phyloP scores from a whole-genome alignment of 2,113 vertebrate genomes.

The Rhegmatorhina hoffmannsi region DNA sequence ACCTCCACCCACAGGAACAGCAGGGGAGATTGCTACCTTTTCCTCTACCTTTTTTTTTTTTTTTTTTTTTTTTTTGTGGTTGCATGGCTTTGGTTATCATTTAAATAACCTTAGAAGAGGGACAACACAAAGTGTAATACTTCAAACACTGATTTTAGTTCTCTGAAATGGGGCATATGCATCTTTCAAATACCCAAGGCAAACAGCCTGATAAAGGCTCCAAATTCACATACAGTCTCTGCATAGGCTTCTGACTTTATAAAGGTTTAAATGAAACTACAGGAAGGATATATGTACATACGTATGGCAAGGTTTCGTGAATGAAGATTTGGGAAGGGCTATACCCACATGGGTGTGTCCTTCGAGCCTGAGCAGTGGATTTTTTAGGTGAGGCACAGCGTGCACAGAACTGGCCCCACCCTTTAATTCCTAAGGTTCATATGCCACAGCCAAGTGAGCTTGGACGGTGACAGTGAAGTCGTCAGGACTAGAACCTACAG shows the following conservation, averaged over 20 bases:
- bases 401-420: too few relatives aligned
- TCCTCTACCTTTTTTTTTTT: not conserved
- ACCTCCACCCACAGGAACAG: not conserved
- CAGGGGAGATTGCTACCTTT: not conserved
- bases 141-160: not conserved
- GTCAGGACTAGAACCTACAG: too few relatives aligned
- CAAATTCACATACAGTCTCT: not conserved
- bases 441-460: too few relatives aligned
- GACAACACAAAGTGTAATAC: not conserved
- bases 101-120: not conserved
- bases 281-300: not conserved
- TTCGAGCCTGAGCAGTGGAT: too few relatives aligned
- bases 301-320: too few relatives aligned
- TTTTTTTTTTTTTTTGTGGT: not conserved
- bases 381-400: too few relatives aligned
- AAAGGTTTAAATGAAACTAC: not conserved
- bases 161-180: not conserved
- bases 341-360: too few relatives aligned
- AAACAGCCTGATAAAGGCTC: not conserved
- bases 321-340: too few relatives aligned
- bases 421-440: too few relatives aligned
- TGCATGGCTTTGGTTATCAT: not conserved
- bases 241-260: not conserved
- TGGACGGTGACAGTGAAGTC: too few relatives aligned
- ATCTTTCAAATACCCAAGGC: not conserved